Conservation (phyloP, 2,113 vertebrate genomes). For the Xerus inauris region DNA sequence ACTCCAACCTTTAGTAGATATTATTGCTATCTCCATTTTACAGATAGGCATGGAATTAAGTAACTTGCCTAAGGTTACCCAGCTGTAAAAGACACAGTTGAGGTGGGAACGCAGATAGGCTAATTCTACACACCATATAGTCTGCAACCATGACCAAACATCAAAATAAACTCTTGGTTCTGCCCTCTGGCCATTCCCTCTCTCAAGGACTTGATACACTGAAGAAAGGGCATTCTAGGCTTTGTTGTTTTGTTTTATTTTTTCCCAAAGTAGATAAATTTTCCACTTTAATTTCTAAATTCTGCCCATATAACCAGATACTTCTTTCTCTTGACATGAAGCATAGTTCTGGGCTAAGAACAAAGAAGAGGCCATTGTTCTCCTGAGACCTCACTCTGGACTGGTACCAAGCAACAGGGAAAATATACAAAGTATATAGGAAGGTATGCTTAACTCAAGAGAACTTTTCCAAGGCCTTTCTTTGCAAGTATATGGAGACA, state of each 20-base stretch:
- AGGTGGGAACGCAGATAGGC: background rate
- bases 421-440: background rate
- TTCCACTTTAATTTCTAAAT: conserved; percentile 48
- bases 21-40: conserved; percentile 52
- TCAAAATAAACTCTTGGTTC: background rate
- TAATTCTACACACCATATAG: background rate
- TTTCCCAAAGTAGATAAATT: conserved; percentile 47
- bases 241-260: background rate
- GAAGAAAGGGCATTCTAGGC: background rate
- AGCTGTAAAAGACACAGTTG: background rate
- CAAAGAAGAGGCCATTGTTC: conserved; percentile 41
- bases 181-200: background rate
- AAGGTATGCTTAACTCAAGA: background rate
- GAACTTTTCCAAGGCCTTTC: conserved; percentile 7
- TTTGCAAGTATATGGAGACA: background rate
- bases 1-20: background rate
- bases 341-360: background rate
- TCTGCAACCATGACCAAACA: background rate
- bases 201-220: background rate
- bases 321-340: conserved; percentile 50
- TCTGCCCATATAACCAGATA: conserved; percentile 29
- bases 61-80: background rate
- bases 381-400: background rate
- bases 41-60: conserved; percentile 27
- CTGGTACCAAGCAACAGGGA: background rate